Conservation (phyloP, 2,888 invertebrate genomes). For the Agrochola litura region DNA sequence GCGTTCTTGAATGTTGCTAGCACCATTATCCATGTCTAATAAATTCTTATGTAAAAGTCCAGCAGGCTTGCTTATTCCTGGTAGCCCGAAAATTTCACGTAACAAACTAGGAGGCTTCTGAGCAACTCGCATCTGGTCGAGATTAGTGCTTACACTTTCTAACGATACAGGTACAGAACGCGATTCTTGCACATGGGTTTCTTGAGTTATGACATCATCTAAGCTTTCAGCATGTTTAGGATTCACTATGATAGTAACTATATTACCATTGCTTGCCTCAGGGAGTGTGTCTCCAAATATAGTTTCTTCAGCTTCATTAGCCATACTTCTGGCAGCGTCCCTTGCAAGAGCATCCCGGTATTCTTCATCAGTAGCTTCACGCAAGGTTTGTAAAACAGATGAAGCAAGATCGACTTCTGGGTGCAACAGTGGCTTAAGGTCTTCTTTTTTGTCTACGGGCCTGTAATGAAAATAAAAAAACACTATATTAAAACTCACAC, state of each 20-base stretch:
- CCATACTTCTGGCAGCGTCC: conserved; percentile 77
- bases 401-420: conserved; percentile 86
- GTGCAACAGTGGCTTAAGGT: conserved; percentile 80
- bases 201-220: conserved; percentile 73
- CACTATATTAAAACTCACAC: background rate
- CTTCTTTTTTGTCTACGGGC: conserved; percentile 71
- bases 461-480: conserved; percentile 67
- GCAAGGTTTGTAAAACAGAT: conserved; percentile 84
- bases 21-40: conserved; percentile 77
- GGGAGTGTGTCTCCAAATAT: conserved; percentile 67
- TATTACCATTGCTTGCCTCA: conserved; percentile 72
- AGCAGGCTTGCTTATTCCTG: conserved; percentile 60
- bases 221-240: conserved; percentile 66
- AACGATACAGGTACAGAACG: conserved; percentile 73
- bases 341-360: conserved; percentile 83
- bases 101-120: conserved; percentile 65
- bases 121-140: conserved; percentile 41
- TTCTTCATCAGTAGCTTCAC: conserved; percentile 85
- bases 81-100: conserved; percentile 68
- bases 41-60: conserved; percentile 63
- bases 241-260: conserved; percentile 79
- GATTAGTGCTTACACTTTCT: conserved; percentile 56
- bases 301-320: conserved; percentile 63
- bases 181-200: conserved; percentile 77
- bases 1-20: conserved; percentile 77